These are phyloP conservation scores for Distichodus sexfasciatus DNA, from an alignment of 2,797 vertebrate species.

Conservation along the genomic window DNA sequence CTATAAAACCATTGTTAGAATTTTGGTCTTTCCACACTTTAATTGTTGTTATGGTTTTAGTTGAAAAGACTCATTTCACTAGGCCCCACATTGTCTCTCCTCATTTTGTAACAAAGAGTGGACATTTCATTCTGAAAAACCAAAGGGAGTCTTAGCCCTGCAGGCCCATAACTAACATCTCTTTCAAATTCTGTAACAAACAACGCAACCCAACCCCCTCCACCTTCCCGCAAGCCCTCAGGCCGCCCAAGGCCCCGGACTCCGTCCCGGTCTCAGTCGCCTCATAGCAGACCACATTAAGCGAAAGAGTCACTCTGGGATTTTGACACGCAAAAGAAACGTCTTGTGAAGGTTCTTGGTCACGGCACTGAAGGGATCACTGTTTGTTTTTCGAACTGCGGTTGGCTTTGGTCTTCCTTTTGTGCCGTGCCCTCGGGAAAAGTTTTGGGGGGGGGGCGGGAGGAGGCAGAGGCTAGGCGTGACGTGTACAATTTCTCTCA, in stretches of 20 bases:
- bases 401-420: constrained; percentile 7
- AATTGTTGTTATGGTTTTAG: no score
- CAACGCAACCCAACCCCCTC: background rate
- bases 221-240: background rate
- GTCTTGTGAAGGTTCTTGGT: background rate
- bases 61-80: no score
- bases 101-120: no score
- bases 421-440: background rate
- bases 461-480: no score
- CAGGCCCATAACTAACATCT: no score
- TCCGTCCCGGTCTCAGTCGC: background rate
- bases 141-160: no score
- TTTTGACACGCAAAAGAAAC: background rate
- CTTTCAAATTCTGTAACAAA: no score
- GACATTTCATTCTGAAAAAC: no score
- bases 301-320: background rate
- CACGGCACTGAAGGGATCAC: background rate
- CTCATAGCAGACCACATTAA: constrained; percentile 12
- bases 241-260: background rate
- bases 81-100: no score
- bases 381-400: constrained; percentile 3
- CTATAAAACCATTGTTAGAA: no score
- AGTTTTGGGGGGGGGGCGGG: background rate
- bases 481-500: background rate
- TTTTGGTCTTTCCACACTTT: no score